Conservation (phyloP, 2,888 invertebrate species). For the Microctonus aethiopoides region DNA sequence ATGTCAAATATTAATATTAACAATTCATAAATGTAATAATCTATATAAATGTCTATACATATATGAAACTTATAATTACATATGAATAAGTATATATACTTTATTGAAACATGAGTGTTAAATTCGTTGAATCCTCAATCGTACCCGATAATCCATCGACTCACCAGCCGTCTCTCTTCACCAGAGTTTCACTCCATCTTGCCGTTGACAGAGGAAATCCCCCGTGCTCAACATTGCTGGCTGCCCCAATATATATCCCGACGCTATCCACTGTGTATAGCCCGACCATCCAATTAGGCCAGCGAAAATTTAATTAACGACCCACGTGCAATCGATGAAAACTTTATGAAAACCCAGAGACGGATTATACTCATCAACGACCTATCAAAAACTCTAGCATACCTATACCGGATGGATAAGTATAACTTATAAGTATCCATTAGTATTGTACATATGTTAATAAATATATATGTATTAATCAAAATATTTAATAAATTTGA, state of each 20-base stretch:
- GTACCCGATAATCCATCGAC: constrained; percentile 60
- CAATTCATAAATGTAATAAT: not conserved
- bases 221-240: constrained; percentile 48
- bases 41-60: not conserved
- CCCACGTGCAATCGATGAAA: constrained; percentile 49
- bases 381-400: constrained; percentile 32
- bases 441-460: no score
- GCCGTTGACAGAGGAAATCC: constrained; percentile 66
- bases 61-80: no score
- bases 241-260: constrained; percentile 47
- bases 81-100: not conserved
- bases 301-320: constrained; percentile 62
- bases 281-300: constrained; percentile 58
- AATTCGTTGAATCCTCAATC: constrained; percentile 27
- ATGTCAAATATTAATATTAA: not conserved
- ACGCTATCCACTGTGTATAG: constrained; percentile 43
- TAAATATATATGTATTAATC: no score
- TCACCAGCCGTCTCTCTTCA: constrained; percentile 64
- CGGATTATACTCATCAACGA: constrained; percentile 23
- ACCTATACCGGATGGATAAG: no score
- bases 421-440: not conserved
- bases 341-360: constrained; percentile 39
- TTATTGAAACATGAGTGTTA: constrained; percentile 19
- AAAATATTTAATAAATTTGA: no score
- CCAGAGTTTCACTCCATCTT: constrained; percentile 66